Conservation (phyloP, 2,888 invertebrate genomes). For the Pollenia angustigena region DNA sequence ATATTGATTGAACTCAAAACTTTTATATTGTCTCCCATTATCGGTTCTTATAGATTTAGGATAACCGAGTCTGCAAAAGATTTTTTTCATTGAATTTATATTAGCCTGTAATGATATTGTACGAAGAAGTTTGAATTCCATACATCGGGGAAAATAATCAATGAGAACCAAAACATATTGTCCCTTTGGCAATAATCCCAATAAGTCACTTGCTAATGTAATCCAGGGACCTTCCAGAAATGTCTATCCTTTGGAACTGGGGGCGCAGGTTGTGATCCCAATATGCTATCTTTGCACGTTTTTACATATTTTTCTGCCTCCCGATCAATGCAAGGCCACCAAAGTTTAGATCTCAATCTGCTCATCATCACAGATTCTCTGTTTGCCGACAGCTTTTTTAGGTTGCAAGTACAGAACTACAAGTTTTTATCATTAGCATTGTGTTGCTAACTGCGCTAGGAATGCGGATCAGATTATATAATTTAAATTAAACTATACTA, state of each 20-base stretch:
- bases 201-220: conserved; percentile 65
- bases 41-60: conserved; percentile 68
- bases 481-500: too few species aligned
- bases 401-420: too few species aligned
- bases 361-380: conserved; percentile 45
- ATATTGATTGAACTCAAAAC: conserved; percentile 60
- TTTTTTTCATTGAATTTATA: conserved; percentile 67
- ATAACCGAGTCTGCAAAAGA: conserved; percentile 72
- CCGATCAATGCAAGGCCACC: conserved; percentile 72
- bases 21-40: conserved; percentile 70
- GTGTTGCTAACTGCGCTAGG: too few species aligned
- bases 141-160: conserved; percentile 53
- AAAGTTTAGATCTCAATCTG: conserved; percentile 64
- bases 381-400: too few species aligned
- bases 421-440: too few species aligned
- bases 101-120: too few species aligned
- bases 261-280: conserved; percentile 68
- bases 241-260: conserved; percentile 72
- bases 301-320: too few species aligned
- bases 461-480: too few species aligned
- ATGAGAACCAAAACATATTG: conserved; percentile 60
- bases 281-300: conserved; percentile 69
- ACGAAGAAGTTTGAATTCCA: conserved; percentile 55
- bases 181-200: conserved; percentile 61
- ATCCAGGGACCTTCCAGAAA: conserved; percentile 61